A percentile compares a stretch with the other conserved stretches of the same genome.
Evolutionary conservation across 2,113 vertebrate genomes (phyloP).

Genomic region (Clinocottus analis): DNA sequence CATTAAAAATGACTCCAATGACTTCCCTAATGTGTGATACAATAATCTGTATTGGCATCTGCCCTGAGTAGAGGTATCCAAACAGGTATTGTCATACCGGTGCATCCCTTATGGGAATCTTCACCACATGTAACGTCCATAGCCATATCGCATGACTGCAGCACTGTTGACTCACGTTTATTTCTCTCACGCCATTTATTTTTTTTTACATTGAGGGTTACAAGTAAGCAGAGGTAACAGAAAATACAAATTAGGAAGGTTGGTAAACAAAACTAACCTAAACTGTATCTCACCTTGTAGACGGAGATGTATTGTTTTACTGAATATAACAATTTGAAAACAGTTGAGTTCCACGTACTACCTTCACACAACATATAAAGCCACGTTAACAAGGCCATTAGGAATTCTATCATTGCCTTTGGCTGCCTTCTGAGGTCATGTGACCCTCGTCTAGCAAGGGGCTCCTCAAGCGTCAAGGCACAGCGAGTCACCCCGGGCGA

Average conservation of each 20-base stretch:
- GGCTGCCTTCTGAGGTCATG: neutral
- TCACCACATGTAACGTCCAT: neutral
- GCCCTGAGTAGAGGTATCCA: neutral
- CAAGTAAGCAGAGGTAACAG: neutral
- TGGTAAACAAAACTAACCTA: neutral
- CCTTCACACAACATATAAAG: neutral
- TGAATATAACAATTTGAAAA: neutral
- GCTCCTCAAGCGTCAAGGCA: neutral
- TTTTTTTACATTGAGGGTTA: neutral
- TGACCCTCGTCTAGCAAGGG: neutral
- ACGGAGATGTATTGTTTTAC: neutral
- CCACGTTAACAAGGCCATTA: neutral
- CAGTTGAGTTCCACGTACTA: neutral
- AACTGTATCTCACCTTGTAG: neutral
- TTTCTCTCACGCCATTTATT: neutral
- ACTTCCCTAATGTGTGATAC: too few relatives aligned
- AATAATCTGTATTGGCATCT: neutral
- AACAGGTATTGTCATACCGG: neutral
- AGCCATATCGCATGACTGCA: neutral
- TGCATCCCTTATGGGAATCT: neutral
- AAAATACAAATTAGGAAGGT: neutral
- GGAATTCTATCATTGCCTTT: neutral
- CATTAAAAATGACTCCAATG: neutral
- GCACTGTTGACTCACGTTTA: neutral
- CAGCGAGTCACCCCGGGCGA: constrained; percentile 47